Evolutionary conservation across 1,140 invertebrate species (phyloP).

Genomic region (Drosophila lini): DNA sequence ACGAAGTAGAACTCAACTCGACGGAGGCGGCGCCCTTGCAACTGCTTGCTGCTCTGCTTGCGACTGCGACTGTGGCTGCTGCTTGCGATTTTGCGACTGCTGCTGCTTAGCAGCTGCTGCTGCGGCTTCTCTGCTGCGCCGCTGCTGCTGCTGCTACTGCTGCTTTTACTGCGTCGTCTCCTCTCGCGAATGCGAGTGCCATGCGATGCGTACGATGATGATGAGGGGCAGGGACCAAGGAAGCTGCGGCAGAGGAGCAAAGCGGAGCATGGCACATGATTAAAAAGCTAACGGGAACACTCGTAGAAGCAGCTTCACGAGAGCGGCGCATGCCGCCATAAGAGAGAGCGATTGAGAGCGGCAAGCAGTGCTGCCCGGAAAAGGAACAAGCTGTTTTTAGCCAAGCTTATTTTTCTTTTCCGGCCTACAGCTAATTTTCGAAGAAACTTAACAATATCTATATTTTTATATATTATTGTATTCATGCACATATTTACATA

Average conservation of each 20-base stretch:
- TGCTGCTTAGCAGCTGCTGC: constrained; percentile 17
- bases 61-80: constrained; percentile 51
- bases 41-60: constrained; percentile 46
- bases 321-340: constrained; percentile 28
- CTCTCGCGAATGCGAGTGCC: constrained; percentile 29
- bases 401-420: not conserved
- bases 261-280: constrained; percentile 35
- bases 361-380: constrained; percentile 8
- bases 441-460: too few relatives aligned
- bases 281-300: constrained; percentile 35
- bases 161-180: constrained; percentile 29
- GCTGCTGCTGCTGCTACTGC: constrained; percentile 12
- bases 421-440: not conserved
- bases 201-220: constrained; percentile 23
- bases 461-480: not conserved
- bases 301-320: constrained; percentile 23
- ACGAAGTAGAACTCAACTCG: constrained; percentile 49
- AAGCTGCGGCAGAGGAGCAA: constrained; percentile 23
- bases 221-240: constrained; percentile 7
- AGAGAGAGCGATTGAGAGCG: not conserved
- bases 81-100: constrained; percentile 42
- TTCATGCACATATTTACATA: too few relatives aligned
- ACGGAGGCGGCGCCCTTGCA: constrained; percentile 50
- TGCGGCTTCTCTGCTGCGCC: constrained; percentile 19
- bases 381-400: not conserved